phyloP scores from a whole-genome alignment of 2,797 vertebrate genomes.

The Tragelaphus eurycerus region DNA sequence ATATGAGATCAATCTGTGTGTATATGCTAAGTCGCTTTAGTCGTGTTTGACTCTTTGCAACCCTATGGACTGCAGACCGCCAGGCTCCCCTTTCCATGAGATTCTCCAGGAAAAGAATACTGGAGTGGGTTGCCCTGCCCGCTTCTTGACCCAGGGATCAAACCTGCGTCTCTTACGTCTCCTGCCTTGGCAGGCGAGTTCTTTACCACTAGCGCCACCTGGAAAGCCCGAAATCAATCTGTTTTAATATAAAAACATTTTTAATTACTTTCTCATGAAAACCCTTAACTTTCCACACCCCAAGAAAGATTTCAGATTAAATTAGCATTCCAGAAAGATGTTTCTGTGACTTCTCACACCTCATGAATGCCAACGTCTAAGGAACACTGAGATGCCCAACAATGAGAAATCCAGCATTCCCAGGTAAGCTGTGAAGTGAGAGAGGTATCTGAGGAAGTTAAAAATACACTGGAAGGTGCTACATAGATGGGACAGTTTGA shows the following conservation, averaged over 20 bases:
- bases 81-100: not conserved
- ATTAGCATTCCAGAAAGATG: not conserved
- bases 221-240: not conserved
- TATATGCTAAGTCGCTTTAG: not conserved
- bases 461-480: not conserved
- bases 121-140: not conserved
- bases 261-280: not conserved
- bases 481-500: not conserved
- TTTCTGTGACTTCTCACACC: not conserved
- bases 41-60: not conserved
- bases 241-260: not conserved
- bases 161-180: fast-evolving
- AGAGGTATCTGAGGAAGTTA: not conserved
- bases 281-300: not conserved
- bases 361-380: not conserved
- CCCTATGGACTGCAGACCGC: not conserved
- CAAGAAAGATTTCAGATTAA: not conserved
- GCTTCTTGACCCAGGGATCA: not conserved
- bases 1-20: not conserved
- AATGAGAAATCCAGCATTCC: not conserved
- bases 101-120: not conserved
- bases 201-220: not conserved
- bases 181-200: not conserved
- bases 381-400: not conserved
- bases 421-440: not conserved